Evolutionary conservation across 2,113 vertebrate genomes (phyloP).

Genomic region (human (Homo sapiens)): GRCh38 chr1:150708001-150708500

Average conservation of each 20-base stretch:
- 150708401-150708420: conserved; percentile 78
- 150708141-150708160: conserved; percentile 45
- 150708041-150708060: not conserved
- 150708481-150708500: conserved; percentile 44
- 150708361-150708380: conserved; percentile 88
- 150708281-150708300: conserved; percentile 91
- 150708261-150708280: conserved; percentile 98
- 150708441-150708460: conserved; percentile 2
- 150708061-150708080: conserved; percentile 5
- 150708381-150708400: conserved; percentile 76
- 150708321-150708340: conserved; percentile 96
- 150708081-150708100: conserved; percentile 4
- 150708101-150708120: conserved; percentile 49
- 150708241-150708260: conserved; percentile 83
- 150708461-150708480: conserved; percentile 29
- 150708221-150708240: not conserved
- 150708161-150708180: conserved; percentile 34
- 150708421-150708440: not conserved
- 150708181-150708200: not conserved
- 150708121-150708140: conserved; percentile 44
- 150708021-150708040: conserved; percentile 10
- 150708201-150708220: not conserved
- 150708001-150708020: conserved; percentile 12
- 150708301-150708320: conserved; percentile 94
- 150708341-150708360: conserved; percentile 93